phyloP scores from a whole-genome alignment of 2,113 vertebrate species.

The Isurus oxyrinchus region DNA sequence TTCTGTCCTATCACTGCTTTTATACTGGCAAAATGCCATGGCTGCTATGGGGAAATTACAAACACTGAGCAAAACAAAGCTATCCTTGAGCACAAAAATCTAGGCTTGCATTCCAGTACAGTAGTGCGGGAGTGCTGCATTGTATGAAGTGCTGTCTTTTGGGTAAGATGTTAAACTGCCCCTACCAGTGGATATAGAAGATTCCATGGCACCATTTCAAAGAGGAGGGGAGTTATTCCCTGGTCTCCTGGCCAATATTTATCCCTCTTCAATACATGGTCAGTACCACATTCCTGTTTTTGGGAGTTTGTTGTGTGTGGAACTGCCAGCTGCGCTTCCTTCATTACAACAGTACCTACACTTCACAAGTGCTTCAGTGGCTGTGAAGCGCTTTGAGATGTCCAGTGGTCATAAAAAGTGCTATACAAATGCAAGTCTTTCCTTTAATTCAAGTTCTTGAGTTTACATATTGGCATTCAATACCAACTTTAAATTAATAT shows the following conservation, averaged over 20 bases:
- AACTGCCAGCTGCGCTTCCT: not conserved
- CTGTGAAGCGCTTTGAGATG: not conserved
- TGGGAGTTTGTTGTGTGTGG: not conserved
- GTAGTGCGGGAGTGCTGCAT: not conserved
- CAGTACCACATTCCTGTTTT: not conserved
- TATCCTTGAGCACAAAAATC: not conserved
- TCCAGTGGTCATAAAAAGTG: not conserved
- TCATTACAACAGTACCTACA: not conserved
- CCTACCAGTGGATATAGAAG: not conserved
- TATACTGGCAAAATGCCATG: slow-evolving; percentile 13
- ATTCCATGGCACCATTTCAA: not conserved
- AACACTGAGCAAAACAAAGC: slow-evolving; percentile 27
- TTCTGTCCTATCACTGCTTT: slow-evolving; percentile 1
- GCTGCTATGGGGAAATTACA: slow-evolving; percentile 34
- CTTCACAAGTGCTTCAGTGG: not conserved
- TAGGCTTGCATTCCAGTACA: not conserved
- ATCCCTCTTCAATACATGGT: not conserved
- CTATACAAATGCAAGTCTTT: not conserved
- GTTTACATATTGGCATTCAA: not conserved
- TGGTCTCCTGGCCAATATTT: not conserved
- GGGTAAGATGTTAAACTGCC: not conserved
- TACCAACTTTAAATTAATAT: not conserved
- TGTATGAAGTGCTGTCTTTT: not conserved
- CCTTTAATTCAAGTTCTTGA: not conserved
- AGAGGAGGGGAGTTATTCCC: not conserved